phyloP scores from a whole-genome alignment of 1,140 invertebrate species.

The Thrips palmi region DNA sequence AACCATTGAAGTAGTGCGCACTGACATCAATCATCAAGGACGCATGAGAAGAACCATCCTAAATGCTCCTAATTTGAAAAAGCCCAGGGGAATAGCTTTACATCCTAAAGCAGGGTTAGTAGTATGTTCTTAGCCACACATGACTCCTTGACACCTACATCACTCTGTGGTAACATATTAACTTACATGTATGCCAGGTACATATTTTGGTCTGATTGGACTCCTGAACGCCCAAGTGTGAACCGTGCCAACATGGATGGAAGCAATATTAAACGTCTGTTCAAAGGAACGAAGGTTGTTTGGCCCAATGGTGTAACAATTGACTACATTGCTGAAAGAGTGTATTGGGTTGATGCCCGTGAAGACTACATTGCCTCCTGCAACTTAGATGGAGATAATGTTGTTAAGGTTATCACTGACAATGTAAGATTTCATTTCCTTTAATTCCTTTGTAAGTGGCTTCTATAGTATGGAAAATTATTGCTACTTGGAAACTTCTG shows the following conservation, averaged over 20 bases:
- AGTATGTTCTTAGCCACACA: constrained; percentile 6
- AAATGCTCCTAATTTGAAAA: constrained; percentile 45
- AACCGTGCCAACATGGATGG: constrained; percentile 77
- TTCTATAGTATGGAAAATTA: constrained; percentile 2
- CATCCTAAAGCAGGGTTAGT: constrained; percentile 55
- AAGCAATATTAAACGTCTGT: constrained; percentile 43
- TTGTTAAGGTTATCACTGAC: constrained; percentile 46
- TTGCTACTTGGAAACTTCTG: no score
- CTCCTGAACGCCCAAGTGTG: constrained; percentile 51
- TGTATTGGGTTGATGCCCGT: constrained; percentile 77
- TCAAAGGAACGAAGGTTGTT: constrained; percentile 37
- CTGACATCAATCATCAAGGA: constrained; percentile 41
- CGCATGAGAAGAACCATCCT: constrained; percentile 61
- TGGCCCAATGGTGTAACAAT: constrained; percentile 82
- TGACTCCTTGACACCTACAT: not conserved
- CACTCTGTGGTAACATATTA: not conserved
- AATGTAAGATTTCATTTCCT: constrained; percentile 26
- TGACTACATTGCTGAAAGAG: constrained; percentile 58
- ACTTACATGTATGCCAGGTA: constrained; percentile 26
- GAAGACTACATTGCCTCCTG: constrained; percentile 72
- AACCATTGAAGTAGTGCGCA: constrained; percentile 62
- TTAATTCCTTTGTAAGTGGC: constrained; percentile 1
- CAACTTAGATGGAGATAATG: constrained; percentile 60
- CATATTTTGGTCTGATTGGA: constrained; percentile 91
- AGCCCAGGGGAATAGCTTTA: constrained; percentile 73